Base-by-base conservation (phyloP, 2,888 invertebrate genomes). In the Xanthia icteritia region DNA sequence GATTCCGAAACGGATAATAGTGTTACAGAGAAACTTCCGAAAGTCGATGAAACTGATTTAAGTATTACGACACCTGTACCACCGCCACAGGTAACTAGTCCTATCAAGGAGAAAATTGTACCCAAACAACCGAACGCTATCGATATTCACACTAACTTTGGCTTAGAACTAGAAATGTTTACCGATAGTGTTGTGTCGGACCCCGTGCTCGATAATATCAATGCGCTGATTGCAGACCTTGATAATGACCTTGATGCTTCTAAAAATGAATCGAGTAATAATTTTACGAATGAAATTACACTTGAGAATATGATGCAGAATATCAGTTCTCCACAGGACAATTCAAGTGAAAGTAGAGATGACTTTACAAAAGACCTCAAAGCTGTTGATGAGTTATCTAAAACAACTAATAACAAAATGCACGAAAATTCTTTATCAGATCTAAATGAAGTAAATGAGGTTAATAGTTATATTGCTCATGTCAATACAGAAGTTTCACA, bases 131-230 rank as follows among this genome's bases (percentile, higher is more conserved):
- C 70, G 17, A 84, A 48, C 63, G 65, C 86, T 54, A 64, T 45
- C 13, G 84, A 82, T 54, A 75, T 85, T 9, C 71, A 83, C 67
- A 84, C 90, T 56, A 93, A 87, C 82, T 94, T 94, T 88, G 92
- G 86, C n/a, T 88, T 94, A 23, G 94, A 95, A 73, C 80, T 95
- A 60, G 95, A 94, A 87, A 92, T 95, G 76, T 95, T 96, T 91
- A 77, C 93, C 58, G 96, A 95, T 83, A 95, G 92, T 85, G 89
- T 94, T 73, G 90, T 85, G 11, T 89, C 93, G 13, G 94, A 95
- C 82, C 91, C 93, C 56, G 93, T 92, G n/a, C 92, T 95, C 75
- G 93, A 93, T 73, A 95, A 95, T 84, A 95, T 96, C 39, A 94
- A 94, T 88, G 93, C 92, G 48, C 89, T 95, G 31, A 96, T 96